Evolutionary conservation across 2,113 vertebrate genomes (phyloP).

Genomic region (Melanocharis versteri): DNA sequence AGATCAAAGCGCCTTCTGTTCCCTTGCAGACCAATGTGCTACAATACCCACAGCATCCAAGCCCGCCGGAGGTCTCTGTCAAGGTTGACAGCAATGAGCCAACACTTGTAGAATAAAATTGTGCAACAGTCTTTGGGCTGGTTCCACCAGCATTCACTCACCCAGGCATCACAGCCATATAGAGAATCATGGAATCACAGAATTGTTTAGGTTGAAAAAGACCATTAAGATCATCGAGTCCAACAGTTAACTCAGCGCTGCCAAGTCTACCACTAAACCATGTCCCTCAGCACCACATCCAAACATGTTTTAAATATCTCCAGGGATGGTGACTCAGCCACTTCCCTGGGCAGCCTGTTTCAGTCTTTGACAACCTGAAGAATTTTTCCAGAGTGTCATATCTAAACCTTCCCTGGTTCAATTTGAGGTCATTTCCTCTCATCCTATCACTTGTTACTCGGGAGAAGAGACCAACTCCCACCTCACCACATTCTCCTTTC

Average conservation of each 20-base stretch:
- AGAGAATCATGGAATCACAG: neutral
- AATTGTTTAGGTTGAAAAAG: neutral
- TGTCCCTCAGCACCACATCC: neutral
- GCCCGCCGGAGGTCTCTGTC: neutral
- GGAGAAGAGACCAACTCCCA: neutral
- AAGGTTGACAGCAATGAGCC: neutral
- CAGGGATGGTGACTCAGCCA: neutral
- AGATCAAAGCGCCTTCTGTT: constrained; percentile 24
- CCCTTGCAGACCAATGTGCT: neutral
- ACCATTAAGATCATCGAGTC: neutral
- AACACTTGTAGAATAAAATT: neutral
- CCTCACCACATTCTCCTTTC: neutral
- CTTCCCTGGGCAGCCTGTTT: neutral
- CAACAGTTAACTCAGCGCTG: neutral
- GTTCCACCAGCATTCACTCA: neutral
- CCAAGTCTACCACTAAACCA: neutral
- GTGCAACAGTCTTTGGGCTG: neutral
- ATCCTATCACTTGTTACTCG: neutral
- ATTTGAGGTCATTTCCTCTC: neutral
- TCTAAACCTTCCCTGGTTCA: neutral
- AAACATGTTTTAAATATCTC: neutral
- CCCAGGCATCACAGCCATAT: neutral
- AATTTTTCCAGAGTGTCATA: neutral
- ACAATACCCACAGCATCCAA: neutral
- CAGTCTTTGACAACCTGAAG: neutral